A percentile compares a stretch with the other conserved stretches of the same genome.
phyloP scores from a whole-genome alignment of 2,113 vertebrate genomes.

The Dermatemys mawii region DNA sequence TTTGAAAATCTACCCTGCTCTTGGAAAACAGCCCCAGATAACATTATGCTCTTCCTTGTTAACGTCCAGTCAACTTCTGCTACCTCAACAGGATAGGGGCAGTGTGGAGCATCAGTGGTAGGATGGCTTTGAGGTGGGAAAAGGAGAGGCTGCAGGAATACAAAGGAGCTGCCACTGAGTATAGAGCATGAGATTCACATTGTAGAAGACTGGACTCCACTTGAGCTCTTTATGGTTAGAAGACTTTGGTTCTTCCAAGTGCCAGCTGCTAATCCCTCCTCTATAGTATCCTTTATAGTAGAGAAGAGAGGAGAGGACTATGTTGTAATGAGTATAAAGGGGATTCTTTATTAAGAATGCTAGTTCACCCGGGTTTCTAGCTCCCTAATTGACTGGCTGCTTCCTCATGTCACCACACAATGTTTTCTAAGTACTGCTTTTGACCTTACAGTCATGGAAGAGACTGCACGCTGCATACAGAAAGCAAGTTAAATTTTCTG shows the following conservation, averaged over 20 bases:
- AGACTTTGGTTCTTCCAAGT: neutral
- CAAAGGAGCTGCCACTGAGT: accelerated
- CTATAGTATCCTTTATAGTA: neutral
- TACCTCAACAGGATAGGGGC: neutral
- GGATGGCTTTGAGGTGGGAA: neutral
- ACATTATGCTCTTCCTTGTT: neutral
- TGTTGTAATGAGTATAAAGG: conserved; percentile 57
- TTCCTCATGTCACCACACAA: conserved; percentile 45
- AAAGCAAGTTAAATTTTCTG: conserved; percentile 19
- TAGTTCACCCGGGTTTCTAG: conserved; percentile 8
- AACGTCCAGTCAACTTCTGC: neutral
- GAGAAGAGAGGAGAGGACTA: conserved; percentile 56
- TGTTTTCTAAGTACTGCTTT: conserved; percentile 31
- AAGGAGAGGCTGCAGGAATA: neutral
- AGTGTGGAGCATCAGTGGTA: neutral
- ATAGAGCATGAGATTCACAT: accelerated
- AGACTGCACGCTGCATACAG: neutral
- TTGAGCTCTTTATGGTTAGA: neutral
- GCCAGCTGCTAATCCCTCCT: conserved; percentile 1
- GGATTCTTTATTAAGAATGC: conserved; percentile 29
- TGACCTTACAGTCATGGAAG: neutral
- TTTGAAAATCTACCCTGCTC: neutral
- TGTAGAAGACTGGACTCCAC: neutral
- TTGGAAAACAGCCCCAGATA: neutral
- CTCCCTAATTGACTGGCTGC: conserved; percentile 52